A percentile compares a stretch with the other conserved stretches of the same genome.
Conservation (phyloP, 2,797 vertebrate genomes). For the Scyliorhinus canicula region DNA sequence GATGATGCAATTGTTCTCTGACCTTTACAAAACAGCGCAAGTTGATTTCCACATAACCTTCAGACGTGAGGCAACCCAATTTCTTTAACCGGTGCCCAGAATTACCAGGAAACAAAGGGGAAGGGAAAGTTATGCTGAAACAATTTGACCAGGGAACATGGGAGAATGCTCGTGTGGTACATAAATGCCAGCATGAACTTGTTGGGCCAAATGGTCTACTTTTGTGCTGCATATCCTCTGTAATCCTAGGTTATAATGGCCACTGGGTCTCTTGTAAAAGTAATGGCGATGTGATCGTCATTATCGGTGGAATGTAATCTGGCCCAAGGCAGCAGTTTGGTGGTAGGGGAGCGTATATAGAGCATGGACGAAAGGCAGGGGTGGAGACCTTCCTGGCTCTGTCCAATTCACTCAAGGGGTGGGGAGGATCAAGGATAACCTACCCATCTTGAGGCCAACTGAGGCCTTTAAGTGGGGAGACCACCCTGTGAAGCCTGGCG, state of each 20-base stretch:
- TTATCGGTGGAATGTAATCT: no score
- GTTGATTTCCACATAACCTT: not conserved
- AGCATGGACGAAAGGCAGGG: no score
- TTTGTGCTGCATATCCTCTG: not conserved
- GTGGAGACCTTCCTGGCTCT: no score
- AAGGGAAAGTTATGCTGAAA: not conserved
- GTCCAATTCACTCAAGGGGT: no score
- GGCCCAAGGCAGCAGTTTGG: no score
- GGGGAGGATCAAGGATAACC: no score
- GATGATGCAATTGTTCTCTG: not conserved
- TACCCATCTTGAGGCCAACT: no score
- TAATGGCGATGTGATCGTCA: not conserved
- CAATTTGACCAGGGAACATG: not conserved
- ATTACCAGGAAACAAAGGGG: not conserved
- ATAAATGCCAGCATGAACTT: not conserved
- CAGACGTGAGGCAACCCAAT: not conserved
- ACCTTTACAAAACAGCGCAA: not conserved
- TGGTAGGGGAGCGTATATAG: no score
- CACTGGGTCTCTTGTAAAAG: not conserved
- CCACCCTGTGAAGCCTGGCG: no score
- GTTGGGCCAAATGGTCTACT: not conserved
- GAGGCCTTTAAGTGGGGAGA: no score
- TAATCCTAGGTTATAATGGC: not conserved
- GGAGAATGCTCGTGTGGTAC: not conserved
- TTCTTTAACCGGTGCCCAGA: not conserved